Base-by-base conservation (phyloP, 2,113 vertebrate species). In the Anhinga rufa region DNA sequence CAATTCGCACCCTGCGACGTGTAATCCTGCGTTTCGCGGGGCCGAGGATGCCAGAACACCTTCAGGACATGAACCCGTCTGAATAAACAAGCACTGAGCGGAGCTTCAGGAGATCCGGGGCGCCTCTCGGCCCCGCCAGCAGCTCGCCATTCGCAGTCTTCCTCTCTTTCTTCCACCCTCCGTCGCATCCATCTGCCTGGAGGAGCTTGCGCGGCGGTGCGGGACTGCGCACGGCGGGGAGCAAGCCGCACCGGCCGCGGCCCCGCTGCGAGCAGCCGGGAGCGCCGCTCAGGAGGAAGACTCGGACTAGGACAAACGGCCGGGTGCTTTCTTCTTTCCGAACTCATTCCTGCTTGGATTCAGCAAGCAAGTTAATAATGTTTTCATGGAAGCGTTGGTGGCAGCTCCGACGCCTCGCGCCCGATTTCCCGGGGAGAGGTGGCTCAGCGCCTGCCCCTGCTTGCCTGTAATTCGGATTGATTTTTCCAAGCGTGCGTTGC, bases 11-110 rank as follows among this genome's bases (percentile, higher is more conserved):
- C 36, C 29, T 9, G 32, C 12, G 4, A 36, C 3, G 25, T 31
- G 6, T 5, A 7, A 11, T 7, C 68, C 38, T 34, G 38, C 12
- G 1, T 9, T 7, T 1, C 1, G 8, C 7, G 19, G 25, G 9
- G 25, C 36, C 12, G 38, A 52, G 38, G 19, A 10, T 16, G 31
- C 48, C 70, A 7, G 9, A 18, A 16, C 9, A 12, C 46, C 48
- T 36, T 36, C 32, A 10, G 60, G 26, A 64, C 9, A 9, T 2
- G 15, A 15, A 15, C 9, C 25, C 12, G 18, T 7, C 48, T 52
- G 24, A 13, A 9, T 16, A 26, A 52, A 13, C 5, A 18, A 29
- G 46, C 3, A 3, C 7, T 8, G 38, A 38, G 40, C 69, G 31
- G 38, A 17, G 36, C 24, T 15, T 44, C 31, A 14, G 57, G 58